Conservation (phyloP, 2,888 invertebrate species). For the Podotricha telesiphe region DNA sequence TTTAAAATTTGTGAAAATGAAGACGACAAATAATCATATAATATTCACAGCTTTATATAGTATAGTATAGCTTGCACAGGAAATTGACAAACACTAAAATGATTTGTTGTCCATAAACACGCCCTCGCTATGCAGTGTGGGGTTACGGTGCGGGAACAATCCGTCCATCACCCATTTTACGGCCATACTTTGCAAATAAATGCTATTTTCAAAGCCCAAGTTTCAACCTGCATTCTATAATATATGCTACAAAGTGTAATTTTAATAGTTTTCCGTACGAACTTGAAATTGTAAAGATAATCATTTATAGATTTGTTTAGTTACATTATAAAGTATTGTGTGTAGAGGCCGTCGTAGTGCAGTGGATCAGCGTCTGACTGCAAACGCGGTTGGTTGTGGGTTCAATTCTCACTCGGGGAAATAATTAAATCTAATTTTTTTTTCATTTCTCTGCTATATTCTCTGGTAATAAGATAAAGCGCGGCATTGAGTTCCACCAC, state of each 20-base stretch:
- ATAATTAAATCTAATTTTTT: too few species aligned
- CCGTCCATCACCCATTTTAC: conserved; percentile 40
- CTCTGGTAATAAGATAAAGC: too few species aligned
- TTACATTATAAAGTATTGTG: too few species aligned
- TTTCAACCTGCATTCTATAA: conserved; percentile 35
- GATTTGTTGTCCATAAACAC: conserved; percentile 31
- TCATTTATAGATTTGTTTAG: neutral
- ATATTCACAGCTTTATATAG: neutral
- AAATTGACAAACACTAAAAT: conserved; percentile 16
- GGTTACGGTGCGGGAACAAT: conserved; percentile 32
- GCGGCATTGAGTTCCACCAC: too few species aligned
- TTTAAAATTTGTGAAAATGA: too few species aligned
- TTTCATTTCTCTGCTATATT: too few species aligned
- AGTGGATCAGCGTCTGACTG: too few species aligned
- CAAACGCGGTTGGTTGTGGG: too few species aligned
- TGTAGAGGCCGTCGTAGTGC: too few species aligned
- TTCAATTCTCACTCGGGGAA: too few species aligned
- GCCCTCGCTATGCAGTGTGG: conserved; percentile 22
- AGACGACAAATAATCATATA: too few species aligned
- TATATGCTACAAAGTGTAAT: conserved; percentile 32
- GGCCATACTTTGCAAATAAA: conserved; percentile 35
- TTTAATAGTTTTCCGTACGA: conserved; percentile 11
- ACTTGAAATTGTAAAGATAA: conserved; percentile 5
- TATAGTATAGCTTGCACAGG: conserved; percentile 19
- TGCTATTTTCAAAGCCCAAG: conserved; percentile 36